phyloP scores from a whole-genome alignment of 92 coral and sea anemone genomes.

The Muricea muricata region DNA sequence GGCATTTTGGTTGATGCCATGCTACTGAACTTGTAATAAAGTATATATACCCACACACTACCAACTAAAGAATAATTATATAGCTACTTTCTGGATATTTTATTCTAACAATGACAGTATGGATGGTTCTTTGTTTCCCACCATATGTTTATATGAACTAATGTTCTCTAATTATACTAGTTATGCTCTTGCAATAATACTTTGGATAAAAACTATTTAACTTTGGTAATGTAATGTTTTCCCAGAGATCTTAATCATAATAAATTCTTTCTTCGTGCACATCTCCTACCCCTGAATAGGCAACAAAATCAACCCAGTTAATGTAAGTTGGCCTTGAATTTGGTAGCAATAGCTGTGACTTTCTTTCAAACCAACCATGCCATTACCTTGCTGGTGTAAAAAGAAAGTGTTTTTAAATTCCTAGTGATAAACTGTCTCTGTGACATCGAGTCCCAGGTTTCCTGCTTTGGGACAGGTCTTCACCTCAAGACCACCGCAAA shows the following conservation, averaged over 20 bases:
- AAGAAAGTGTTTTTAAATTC: not conserved
- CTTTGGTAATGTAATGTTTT: conserved; percentile 33
- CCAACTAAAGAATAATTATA: too few species aligned
- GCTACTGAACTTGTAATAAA: too few species aligned
- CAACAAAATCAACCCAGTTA: conserved; percentile 58
- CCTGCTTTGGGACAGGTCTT: conserved; percentile 46
- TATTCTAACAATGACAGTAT: not conserved
- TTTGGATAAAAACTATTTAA: conserved; percentile 33
- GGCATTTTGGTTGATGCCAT: too few species aligned
- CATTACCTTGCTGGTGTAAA: not conserved
- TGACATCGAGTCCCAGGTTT: too few species aligned
- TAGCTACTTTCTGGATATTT: too few species aligned
- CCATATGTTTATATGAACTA: not conserved
- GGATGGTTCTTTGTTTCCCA: not conserved
- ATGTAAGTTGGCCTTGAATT: conserved; percentile 58
- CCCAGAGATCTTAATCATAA: conserved; percentile 40
- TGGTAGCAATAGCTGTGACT: conserved; percentile 37
- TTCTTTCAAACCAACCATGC: not conserved
- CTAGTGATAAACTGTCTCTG: not conserved
- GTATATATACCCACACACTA: too few species aligned
- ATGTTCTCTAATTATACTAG: not conserved
- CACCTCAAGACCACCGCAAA: conserved; percentile 50
- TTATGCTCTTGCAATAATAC: not conserved
- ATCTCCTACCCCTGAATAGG: conserved; percentile 56
- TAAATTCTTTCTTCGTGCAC: conserved; percentile 28